Evolutionary conservation across 2,113 vertebrate species (phyloP).

Genomic region (Brachyistius frenatus): DNA sequence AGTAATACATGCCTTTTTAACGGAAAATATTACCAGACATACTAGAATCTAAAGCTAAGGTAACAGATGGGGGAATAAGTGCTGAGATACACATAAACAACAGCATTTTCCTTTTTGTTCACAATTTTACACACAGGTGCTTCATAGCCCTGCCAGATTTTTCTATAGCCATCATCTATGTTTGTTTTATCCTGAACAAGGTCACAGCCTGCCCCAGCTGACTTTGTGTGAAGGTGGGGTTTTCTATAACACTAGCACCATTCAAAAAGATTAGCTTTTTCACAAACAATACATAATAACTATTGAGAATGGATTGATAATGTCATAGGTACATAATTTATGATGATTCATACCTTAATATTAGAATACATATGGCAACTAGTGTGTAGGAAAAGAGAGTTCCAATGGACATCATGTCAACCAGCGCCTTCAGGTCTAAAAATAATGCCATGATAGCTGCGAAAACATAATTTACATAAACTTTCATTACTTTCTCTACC

Average conservation of each 20-base stretch:
- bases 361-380: slow-evolving; percentile 93
- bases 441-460: slow-evolving; percentile 93
- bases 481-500: neutral
- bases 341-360: slow-evolving; percentile 87
- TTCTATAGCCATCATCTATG: too few species aligned
- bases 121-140: neutral
- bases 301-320: neutral
- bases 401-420: slow-evolving; percentile 97
- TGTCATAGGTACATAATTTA: neutral
- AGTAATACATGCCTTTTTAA: too few species aligned
- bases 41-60: neutral
- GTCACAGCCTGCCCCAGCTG: too few species aligned
- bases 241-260: neutral
- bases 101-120: too few species aligned
- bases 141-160: neutral
- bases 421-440: slow-evolving; percentile 91
- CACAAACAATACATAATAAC: neutral
- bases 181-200: too few species aligned
- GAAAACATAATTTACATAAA: slow-evolving; percentile 34
- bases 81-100: too few species aligned
- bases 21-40: neutral
- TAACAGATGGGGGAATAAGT: too few species aligned
- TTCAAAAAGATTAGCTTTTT: neutral
- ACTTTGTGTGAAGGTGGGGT: too few species aligned
- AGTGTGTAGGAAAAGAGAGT: slow-evolving; percentile 95